Conservation (phyloP, 2,797 vertebrate species). For the Miichthys miiuy region DNA sequence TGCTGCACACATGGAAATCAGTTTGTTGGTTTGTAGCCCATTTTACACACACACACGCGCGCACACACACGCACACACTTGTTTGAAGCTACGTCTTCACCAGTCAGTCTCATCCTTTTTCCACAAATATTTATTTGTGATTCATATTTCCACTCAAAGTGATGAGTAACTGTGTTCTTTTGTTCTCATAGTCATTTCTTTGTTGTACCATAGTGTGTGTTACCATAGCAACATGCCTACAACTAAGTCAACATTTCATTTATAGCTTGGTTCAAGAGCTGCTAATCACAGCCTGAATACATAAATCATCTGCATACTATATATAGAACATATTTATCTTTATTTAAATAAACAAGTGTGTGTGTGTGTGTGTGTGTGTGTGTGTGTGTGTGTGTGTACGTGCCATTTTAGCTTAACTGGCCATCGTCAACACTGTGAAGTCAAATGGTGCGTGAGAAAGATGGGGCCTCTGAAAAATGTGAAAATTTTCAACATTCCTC, state of each 20-base stretch:
- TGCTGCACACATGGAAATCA: no score
- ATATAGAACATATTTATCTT: neutral
- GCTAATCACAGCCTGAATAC: neutral
- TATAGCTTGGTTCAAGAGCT: neutral
- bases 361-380: neutral
- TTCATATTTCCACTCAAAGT: neutral
- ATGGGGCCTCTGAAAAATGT: neutral
- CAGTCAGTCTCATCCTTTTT: neutral
- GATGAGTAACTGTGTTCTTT: neutral
- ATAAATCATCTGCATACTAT: neutral
- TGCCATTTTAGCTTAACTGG: neutral
- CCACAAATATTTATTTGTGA: neutral
- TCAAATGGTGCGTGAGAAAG: constrained; percentile 15
- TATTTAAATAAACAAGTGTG: neutral
- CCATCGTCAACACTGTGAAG: neutral
- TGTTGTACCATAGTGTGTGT: neutral
- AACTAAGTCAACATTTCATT: neutral
- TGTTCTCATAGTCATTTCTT: neutral
- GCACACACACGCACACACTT: no score
- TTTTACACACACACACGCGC: no score
- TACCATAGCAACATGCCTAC: neutral
- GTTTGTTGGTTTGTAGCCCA: no score
- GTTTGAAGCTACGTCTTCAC: no score
- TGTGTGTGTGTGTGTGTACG: neutral
- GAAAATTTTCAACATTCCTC: constrained; percentile 18